These are phyloP conservation scores for Eulemur macaco DNA, from an alignment of 2,113 vertebrate species.

Conservation along the genomic window DNA sequence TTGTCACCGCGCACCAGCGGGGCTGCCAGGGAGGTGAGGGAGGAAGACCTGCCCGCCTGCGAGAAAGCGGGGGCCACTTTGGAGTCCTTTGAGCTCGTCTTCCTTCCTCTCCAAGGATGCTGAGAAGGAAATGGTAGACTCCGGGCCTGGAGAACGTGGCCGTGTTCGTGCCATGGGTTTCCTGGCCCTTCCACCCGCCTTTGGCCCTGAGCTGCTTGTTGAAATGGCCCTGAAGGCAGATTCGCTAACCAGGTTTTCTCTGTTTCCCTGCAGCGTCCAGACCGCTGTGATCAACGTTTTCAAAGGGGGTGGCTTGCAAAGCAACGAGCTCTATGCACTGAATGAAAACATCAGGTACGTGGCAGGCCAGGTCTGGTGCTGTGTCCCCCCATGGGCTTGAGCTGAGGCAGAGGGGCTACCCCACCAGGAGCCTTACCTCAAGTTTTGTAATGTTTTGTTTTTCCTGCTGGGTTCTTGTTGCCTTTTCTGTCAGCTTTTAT, in stretches of 20 bases:
- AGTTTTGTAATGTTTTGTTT: not conserved
- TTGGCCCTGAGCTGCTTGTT: not conserved
- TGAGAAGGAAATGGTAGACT: not conserved
- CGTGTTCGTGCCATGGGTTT: not conserved
- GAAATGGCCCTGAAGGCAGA: not conserved
- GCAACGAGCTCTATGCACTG: constrained; percentile 92
- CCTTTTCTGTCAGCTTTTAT: not conserved
- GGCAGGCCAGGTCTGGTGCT: not conserved
- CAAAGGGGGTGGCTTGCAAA: constrained; percentile 92
- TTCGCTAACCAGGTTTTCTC: constrained; percentile 33
- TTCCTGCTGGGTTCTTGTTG: not conserved
- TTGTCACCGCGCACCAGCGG: not conserved
- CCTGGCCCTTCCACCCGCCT: not conserved
- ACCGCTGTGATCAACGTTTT: constrained; percentile 97
- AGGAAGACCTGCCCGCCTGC: not conserved
- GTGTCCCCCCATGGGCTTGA: rapidly evolving
- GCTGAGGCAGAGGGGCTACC: not conserved
- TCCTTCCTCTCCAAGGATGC: not conserved
- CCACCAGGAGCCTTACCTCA: not conserved
- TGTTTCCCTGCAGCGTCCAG: constrained; percentile 89
- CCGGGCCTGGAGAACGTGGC: not conserved
- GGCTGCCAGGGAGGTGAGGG: not conserved
- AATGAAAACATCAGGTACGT: constrained; percentile 96
- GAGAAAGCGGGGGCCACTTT: not conserved
- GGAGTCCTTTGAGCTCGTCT: not conserved